Evolutionary conservation across 2,888 invertebrate genomes (phyloP).

Genomic region (Dione vanillae): DNA sequence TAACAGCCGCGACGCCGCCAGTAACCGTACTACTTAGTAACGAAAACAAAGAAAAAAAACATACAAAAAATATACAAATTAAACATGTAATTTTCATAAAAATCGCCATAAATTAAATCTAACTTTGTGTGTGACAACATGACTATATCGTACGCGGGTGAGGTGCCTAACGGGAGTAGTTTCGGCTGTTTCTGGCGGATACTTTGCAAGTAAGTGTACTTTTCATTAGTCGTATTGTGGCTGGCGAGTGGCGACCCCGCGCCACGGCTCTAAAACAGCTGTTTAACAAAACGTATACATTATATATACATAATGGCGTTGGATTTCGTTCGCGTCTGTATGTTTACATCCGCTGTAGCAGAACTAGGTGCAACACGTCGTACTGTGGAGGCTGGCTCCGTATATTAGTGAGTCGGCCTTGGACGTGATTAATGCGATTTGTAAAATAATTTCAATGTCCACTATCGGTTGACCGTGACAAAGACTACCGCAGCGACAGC

Average conservation of each 20-base stretch:
- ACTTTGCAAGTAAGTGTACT: conserved; percentile 90
- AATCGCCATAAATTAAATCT: background rate
- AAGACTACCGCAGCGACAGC: conserved; percentile 48
- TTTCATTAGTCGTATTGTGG: background rate
- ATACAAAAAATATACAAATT: background rate
- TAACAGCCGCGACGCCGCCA: conserved; percentile 52
- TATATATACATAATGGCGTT: conserved; percentile 56
- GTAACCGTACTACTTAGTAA: background rate
- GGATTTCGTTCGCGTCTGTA: conserved; percentile 52
- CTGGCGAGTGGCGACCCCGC: conserved; percentile 49
- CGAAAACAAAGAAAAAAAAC: conserved; percentile 10
- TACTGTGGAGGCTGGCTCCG: too few relatives aligned
- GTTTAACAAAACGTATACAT: conserved; percentile 51
- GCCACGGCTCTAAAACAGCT: conserved; percentile 65
- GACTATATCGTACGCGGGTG: conserved; percentile 95
- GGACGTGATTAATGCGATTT: conserved; percentile 61
- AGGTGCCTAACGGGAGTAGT: conserved; percentile 95
- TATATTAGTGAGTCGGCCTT: conserved; percentile 54
- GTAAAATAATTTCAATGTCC: conserved; percentile 57
- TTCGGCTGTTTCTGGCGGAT: conserved; percentile 97
- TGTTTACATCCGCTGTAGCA: conserved; percentile 48
- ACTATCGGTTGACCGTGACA: conserved; percentile 67
- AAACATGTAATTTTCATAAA: conserved; percentile 15
- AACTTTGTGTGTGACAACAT: conserved; percentile 70
- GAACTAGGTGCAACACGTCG: background rate